Conservation (phyloP, 2,888 invertebrate species). For the Chromoteleia sp. region DNA sequence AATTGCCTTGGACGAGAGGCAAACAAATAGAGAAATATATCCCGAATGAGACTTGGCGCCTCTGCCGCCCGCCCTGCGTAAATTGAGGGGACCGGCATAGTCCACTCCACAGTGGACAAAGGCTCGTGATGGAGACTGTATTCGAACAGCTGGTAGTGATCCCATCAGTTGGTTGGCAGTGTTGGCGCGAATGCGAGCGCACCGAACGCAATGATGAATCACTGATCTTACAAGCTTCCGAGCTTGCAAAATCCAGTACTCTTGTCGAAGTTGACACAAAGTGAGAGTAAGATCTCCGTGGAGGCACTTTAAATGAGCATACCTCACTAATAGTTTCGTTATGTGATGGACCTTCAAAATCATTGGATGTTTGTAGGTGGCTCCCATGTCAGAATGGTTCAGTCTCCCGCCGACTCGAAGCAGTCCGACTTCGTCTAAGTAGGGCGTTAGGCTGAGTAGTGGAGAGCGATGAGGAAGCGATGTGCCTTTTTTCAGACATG, state of each 20-base stretch:
- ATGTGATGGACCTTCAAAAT: not conserved
- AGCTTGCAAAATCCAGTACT: slow-evolving; percentile 7
- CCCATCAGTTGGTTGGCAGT: slow-evolving; percentile 13
- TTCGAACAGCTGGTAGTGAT: not conserved
- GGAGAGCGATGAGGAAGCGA: too few relatives aligned
- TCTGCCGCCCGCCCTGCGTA: not conserved
- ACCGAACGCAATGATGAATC: slow-evolving; percentile 9
- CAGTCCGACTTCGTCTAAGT: too few relatives aligned
- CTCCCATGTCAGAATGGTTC: not conserved
- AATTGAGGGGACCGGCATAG: slow-evolving; percentile 5
- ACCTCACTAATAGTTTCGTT: too few relatives aligned
- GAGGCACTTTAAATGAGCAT: not conserved
- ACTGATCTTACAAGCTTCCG: not conserved
- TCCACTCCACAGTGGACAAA: slow-evolving; percentile 6
- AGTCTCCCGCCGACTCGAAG: too few relatives aligned
- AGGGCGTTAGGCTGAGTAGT: too few relatives aligned
- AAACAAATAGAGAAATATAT: not conserved
- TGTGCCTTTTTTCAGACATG: too few relatives aligned
- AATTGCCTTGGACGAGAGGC: not conserved
- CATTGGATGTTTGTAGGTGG: not conserved
- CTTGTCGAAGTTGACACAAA: not conserved
- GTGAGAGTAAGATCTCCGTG: not conserved
- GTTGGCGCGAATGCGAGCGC: slow-evolving; percentile 9
- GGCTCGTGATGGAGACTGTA: not conserved
- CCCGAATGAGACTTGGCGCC: not conserved